Percentiles rank a stretch among this genome's conserved stretches.
Evolutionary conservation across 2,113 vertebrate species (phyloP).

Genomic region (Oryctolagus cuniculus): mOryCun1.1 NC_091442.1:100512001-100512500

Average conservation of each 20-base stretch:
- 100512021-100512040: slow-evolving; percentile 63
- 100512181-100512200: slow-evolving; percentile 53
- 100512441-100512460: not conserved
- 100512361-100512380: not conserved
- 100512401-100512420: slow-evolving; percentile 17
- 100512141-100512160: slow-evolving; percentile 68
- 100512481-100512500: not conserved
- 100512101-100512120: slow-evolving; percentile 72
- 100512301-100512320: not conserved
- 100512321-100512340: not conserved
- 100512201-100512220: not conserved
- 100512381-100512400: not conserved
- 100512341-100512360: not conserved
- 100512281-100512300: not conserved
- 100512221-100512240: not conserved
- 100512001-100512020: not conserved
- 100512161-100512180: slow-evolving; percentile 69
- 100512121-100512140: not conserved
- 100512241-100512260: not conserved
- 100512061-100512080: slow-evolving; percentile 64
- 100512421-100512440: not conserved
- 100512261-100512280: not conserved
- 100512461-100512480: not conserved
- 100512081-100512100: slow-evolving; percentile 67
- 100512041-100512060: slow-evolving; percentile 69